Percentiles rank a stretch among this genome's conserved stretches.
phyloP scores from a whole-genome alignment of 2,113 vertebrate genomes.

The Tauraco erythrolophus region DNA sequence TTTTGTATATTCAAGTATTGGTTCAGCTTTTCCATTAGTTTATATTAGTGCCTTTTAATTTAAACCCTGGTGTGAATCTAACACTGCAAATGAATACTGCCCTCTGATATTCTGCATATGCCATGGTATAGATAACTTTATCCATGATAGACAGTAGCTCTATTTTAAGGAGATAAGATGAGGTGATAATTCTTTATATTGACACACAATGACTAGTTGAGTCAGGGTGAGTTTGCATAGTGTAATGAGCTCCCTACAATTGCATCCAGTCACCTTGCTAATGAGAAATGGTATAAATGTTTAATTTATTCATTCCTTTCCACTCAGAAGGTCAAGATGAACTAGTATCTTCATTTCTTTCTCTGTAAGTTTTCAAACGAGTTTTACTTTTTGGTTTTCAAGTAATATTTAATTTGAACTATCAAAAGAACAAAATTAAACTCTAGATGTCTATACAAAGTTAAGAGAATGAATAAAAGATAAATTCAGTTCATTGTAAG shows the following conservation, averaged over 20 bases:
- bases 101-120: neutral
- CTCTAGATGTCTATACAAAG: neutral
- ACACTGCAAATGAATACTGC: neutral
- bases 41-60: neutral
- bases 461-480: neutral
- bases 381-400: neutral
- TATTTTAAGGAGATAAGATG: neutral
- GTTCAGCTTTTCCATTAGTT: neutral
- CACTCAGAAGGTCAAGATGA: neutral
- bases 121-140: neutral
- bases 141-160: neutral
- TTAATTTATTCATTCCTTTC: slow-evolving; percentile 24
- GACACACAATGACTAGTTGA: neutral
- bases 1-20: neutral
- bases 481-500: slow-evolving; percentile 1
- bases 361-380: neutral
- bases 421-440: neutral
- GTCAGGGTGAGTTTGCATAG: neutral
- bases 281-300: neutral
- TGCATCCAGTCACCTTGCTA: neutral
- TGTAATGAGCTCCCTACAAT: neutral
- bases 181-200: neutral
- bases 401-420: slow-evolving; percentile 18
- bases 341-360: neutral
- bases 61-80: neutral